Evolutionary conservation across 2,888 invertebrate genomes (phyloP).

Genomic region (Megastigmus dorsalis): DNA sequence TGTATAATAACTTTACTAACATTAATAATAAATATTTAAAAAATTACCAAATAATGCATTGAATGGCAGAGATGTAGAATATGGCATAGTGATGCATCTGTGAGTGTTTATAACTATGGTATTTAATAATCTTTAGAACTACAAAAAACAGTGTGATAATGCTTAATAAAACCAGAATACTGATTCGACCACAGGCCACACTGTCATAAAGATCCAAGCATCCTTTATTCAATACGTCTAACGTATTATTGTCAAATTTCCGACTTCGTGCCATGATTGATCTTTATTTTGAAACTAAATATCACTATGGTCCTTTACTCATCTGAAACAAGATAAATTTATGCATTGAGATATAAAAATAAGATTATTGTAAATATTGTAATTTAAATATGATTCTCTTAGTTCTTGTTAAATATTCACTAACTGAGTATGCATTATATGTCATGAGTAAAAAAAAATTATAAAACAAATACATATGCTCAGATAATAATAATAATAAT

Average conservation of each 20-base stretch:
- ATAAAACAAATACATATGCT: too few relatives aligned
- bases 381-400: neutral
- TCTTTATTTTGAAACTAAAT: neutral
- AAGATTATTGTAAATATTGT: too few relatives aligned
- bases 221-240: conserved; percentile 73
- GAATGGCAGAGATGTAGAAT: conserved; percentile 75
- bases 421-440: neutral
- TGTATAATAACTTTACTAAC: too few relatives aligned
- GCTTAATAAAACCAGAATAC: conserved; percentile 72
- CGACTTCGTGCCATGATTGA: conserved; percentile 62
- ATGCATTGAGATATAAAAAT: neutral
- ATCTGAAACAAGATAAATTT: conserved; percentile 22
- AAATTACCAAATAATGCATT: conserved; percentile 75
- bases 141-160: conserved; percentile 71
- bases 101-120: conserved; percentile 74
- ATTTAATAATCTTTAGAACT: conserved; percentile 71
- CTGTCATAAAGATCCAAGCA: conserved; percentile 74
- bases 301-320: neutral
- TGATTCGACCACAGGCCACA: conserved; percentile 74
- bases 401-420: neutral
- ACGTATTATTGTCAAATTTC: conserved; percentile 70
- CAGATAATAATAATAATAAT: too few relatives aligned
- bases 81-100: conserved; percentile 76
- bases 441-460: too few relatives aligned
- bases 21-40: conserved; percentile 6